phyloP scores from a whole-genome alignment of 1,140 invertebrate genomes.

The Rhynchophorus ferrugineus region DNA sequence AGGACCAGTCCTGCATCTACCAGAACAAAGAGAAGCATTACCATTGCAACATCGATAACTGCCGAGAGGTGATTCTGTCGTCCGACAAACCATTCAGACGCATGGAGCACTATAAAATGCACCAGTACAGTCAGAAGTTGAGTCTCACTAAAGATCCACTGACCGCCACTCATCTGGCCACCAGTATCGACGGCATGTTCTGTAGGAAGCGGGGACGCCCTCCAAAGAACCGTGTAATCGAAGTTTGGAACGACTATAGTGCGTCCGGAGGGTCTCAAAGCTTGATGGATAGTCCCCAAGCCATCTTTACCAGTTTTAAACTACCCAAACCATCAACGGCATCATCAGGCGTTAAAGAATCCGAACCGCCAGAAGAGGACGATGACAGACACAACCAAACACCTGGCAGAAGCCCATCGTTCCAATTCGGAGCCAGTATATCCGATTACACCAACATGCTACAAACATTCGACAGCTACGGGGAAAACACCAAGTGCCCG shows the following conservation, averaged over 20 bases:
- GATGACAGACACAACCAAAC: slow-evolving; percentile 26
- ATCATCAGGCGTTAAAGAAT: slow-evolving; percentile 45
- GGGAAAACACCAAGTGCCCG: slow-evolving; percentile 39
- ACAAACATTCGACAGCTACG: slow-evolving; percentile 37
- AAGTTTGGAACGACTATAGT: slow-evolving; percentile 73
- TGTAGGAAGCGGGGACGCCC: slow-evolving; percentile 82
- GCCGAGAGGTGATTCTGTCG: slow-evolving; percentile 73
- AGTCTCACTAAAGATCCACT: slow-evolving; percentile 47
- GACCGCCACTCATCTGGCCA: slow-evolving; percentile 58
- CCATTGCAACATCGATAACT: slow-evolving; percentile 83
- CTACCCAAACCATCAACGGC: slow-evolving; percentile 64
- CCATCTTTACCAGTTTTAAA: slow-evolving; percentile 89
- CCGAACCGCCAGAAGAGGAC: slow-evolving; percentile 31
- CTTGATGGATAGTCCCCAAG: slow-evolving; percentile 65
- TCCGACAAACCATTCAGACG: slow-evolving; percentile 78
- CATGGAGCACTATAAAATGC: slow-evolving; percentile 85
- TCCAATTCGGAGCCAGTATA: slow-evolving; percentile 1
- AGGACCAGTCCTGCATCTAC: slow-evolving; percentile 66
- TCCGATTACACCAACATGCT: slow-evolving; percentile 29
- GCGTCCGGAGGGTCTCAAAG: slow-evolving; percentile 48
- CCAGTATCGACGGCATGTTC: slow-evolving; percentile 79
- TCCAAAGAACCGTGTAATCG: slow-evolving; percentile 85
- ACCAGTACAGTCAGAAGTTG: slow-evolving; percentile 55
- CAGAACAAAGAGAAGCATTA: slow-evolving; percentile 75
- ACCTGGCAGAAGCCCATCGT: neutral